Percentiles rank a stretch among this genome's conserved stretches.
Conservation (phyloP, 2,888 invertebrate species). For the Ctenicera cuprea region DNA sequence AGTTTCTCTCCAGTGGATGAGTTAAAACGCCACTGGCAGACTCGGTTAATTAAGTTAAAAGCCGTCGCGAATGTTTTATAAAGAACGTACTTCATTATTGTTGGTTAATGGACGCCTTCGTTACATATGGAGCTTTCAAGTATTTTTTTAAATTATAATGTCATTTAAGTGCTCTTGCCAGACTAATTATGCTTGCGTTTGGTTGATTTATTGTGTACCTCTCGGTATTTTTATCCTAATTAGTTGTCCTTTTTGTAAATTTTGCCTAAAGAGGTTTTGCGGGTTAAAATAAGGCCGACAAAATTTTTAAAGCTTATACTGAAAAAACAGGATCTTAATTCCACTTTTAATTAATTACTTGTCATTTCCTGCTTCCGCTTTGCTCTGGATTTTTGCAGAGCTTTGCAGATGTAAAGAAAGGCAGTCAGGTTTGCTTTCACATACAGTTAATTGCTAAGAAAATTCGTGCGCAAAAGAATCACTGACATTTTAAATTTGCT, state of each 20-base stretch:
- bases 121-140: constrained; percentile 33
- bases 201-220: not conserved
- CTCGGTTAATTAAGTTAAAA: constrained; percentile 65
- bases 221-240: not conserved
- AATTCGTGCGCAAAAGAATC: no score
- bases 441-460: no score
- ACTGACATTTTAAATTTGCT: no score
- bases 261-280: no score
- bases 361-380: constrained; percentile 1
- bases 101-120: constrained; percentile 49
- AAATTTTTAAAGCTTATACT: not conserved
- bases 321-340: constrained; percentile 3
- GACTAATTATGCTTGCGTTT: not conserved
- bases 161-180: not conserved
- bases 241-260: not conserved
- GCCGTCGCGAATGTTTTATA: constrained; percentile 62
- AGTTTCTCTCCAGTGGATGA: constrained; percentile 62
- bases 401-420: not conserved
- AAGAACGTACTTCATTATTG: constrained; percentile 55
- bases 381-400: not conserved
- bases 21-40: constrained; percentile 63
- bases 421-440: not conserved
- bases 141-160: constrained; percentile 12
- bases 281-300: no score
- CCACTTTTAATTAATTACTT: constrained; percentile 2